Conservation (phyloP, 2,113 vertebrate species). For the Holacanthus passer region DNA sequence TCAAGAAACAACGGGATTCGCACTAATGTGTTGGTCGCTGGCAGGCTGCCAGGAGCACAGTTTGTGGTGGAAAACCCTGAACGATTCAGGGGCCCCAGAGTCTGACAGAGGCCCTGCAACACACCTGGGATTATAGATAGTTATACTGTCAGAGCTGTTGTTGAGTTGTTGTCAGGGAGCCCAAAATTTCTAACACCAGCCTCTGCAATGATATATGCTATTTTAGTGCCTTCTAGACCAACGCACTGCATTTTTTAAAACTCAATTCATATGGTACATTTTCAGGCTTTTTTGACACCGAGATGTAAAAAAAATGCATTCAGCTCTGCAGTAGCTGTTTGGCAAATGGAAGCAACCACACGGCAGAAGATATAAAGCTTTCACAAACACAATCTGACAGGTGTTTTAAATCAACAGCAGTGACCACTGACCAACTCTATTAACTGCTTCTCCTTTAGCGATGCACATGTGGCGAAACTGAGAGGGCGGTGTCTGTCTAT, state of each 20-base stretch:
- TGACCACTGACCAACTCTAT: background rate
- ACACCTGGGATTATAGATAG: constrained; percentile 14
- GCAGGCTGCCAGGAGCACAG: constrained; percentile 19
- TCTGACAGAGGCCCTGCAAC: constrained; percentile 25
- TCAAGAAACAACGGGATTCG: constrained; percentile 41
- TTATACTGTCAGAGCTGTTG: constrained; percentile 31
- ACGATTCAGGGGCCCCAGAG: constrained; percentile 12
- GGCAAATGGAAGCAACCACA: background rate
- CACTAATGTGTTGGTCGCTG: constrained; percentile 31
- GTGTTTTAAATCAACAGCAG: constrained; percentile 18
- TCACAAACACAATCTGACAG: constrained; percentile 20
- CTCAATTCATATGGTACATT: background rate
- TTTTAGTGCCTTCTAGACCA: background rate
- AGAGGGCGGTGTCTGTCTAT: background rate
- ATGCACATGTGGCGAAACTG: background rate
- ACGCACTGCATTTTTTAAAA: background rate
- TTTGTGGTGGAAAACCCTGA: constrained; percentile 1
- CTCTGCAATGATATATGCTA: background rate
- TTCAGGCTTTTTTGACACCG: background rate
- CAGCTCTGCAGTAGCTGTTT: background rate
- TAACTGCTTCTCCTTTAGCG: constrained; percentile 4
- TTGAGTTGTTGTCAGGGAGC: constrained; percentile 29
- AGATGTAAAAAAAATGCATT: background rate
- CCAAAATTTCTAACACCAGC: background rate
- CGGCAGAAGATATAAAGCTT: background rate